Percentiles rank a stretch among this genome's conserved stretches.
These are phyloP conservation scores for Acleris sparsana DNA, from an alignment of 2,888 invertebrate genomes.

Conservation along the genomic window DNA sequence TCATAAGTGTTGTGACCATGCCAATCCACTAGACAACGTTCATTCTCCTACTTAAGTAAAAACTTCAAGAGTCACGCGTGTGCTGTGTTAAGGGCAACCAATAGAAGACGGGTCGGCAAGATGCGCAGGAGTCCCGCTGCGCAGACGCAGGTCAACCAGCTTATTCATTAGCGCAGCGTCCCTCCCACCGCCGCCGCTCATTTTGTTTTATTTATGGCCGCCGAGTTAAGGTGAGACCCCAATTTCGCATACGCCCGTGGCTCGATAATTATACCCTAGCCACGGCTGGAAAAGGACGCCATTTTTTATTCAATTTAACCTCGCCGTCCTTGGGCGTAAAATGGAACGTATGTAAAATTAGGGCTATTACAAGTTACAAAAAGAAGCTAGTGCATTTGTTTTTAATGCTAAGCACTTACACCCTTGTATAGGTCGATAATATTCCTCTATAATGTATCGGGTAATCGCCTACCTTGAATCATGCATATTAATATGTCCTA, in stretches of 20 bases:
- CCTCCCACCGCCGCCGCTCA: constrained; percentile 76
- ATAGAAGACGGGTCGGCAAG: constrained; percentile 38
- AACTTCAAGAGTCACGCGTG: constrained; percentile 1
- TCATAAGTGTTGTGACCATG: not conserved
- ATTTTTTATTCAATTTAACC: constrained; percentile 71
- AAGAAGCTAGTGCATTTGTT: constrained; percentile 42
- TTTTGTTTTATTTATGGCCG: constrained; percentile 81
- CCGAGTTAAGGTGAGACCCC: constrained; percentile 80
- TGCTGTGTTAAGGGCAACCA: constrained; percentile 24
- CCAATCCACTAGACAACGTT: constrained; percentile 35
- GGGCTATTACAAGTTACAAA: constrained; percentile 30
- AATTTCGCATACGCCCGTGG: constrained; percentile 80
- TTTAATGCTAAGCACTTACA: constrained; percentile 16
- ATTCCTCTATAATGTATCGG: constrained; percentile 39
- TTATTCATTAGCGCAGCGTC: constrained; percentile 78
- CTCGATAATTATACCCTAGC: constrained; percentile 81
- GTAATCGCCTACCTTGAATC: constrained; percentile 50
- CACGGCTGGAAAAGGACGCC: constrained; percentile 72
- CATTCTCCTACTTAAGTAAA: constrained; percentile 15
- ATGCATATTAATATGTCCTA: constrained; percentile 58
- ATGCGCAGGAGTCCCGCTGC: constrained; percentile 38
- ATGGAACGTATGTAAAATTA: constrained; percentile 33
- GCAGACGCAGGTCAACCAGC: constrained; percentile 48
- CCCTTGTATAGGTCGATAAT: constrained; percentile 30
- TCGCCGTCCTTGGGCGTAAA: constrained; percentile 32